Percentiles rank a stretch among this genome's conserved stretches.
phyloP scores from a whole-genome alignment of 2,113 vertebrate species.

The Misgurnus mizolepis region DNA sequence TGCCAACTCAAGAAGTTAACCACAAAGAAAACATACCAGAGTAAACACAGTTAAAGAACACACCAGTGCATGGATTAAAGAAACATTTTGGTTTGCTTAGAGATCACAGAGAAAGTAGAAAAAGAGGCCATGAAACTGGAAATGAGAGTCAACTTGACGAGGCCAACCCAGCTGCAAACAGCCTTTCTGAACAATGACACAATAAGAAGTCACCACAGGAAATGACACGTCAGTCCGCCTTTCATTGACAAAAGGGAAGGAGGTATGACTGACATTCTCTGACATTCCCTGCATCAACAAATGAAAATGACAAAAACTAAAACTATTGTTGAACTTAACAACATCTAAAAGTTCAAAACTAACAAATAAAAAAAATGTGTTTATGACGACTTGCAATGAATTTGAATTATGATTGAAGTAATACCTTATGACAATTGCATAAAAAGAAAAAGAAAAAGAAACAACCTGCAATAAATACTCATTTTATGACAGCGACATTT shows the following conservation, averaged over 20 bases:
- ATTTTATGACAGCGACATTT: constrained; percentile 11
- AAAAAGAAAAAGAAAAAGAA: too few species aligned
- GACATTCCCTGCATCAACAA: not conserved
- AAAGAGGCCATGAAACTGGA: not conserved
- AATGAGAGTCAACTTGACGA: not conserved
- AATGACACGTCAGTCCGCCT: not conserved
- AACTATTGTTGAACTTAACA: not conserved
- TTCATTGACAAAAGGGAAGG: not conserved
- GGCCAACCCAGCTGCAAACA: not conserved
- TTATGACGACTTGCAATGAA: not conserved
- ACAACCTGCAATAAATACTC: not conserved
- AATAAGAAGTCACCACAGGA: not conserved
- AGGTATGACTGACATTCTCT: not conserved
- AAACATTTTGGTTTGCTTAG: not conserved
- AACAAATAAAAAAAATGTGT: not conserved
- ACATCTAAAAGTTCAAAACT: not conserved
- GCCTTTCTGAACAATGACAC: constrained; percentile 13
- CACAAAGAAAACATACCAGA: constrained; percentile 11
- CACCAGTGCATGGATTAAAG: too few species aligned
- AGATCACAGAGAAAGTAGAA: not conserved
- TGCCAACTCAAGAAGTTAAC: not conserved
- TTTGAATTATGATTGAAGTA: constrained; percentile 1
- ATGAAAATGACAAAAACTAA: not conserved
- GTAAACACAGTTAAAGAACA: not conserved
- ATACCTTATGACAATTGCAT: not conserved